Conservation (phyloP, 1,140 invertebrate genomes). For the Drosophila guanche region DNA sequence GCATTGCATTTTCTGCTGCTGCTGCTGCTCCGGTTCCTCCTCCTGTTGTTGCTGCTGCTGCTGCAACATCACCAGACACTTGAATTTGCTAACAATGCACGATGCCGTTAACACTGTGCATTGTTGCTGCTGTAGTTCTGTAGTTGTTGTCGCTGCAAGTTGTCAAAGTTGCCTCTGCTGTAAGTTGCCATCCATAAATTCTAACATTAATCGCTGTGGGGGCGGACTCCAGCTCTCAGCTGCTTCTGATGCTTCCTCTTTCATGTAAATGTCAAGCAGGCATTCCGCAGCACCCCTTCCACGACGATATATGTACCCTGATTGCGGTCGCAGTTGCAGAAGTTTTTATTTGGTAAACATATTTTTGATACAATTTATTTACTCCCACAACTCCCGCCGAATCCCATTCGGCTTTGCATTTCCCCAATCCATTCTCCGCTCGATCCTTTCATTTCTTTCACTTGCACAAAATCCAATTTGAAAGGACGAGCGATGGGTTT, state of each 20-base stretch:
- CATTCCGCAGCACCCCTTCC: neutral
- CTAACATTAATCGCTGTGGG: conserved; percentile 70
- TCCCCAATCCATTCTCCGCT: conserved; percentile 1
- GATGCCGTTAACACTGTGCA: conserved; percentile 72
- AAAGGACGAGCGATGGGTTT: conserved; percentile 60
- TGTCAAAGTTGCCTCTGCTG: conserved; percentile 51
- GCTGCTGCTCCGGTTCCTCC: conserved; percentile 15
- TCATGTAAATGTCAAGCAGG: conserved; percentile 71
- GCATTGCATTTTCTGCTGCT: conserved; percentile 41
- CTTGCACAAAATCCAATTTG: conserved; percentile 66
- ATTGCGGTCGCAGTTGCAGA: conserved; percentile 70
- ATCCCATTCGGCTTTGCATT: conserved; percentile 32
- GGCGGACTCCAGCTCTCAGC: conserved; percentile 37
- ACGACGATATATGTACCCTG: conserved; percentile 18
- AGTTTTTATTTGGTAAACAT: conserved; percentile 66
- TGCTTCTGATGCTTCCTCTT: conserved; percentile 76
- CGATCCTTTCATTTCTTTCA: conserved; percentile 16
- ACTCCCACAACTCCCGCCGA: conserved; percentile 27
- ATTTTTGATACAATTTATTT: conserved; percentile 71
- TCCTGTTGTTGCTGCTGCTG: conserved; percentile 15
- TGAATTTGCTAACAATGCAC: conserved; percentile 76
- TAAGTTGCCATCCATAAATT: conserved; percentile 78
- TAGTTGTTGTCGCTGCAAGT: conserved; percentile 53
- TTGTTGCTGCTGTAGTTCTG: conserved; percentile 47
- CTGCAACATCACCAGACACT: conserved; percentile 55